phyloP scores from a whole-genome alignment of 2,888 invertebrate species.

The Nebria brevicollis region DNA sequence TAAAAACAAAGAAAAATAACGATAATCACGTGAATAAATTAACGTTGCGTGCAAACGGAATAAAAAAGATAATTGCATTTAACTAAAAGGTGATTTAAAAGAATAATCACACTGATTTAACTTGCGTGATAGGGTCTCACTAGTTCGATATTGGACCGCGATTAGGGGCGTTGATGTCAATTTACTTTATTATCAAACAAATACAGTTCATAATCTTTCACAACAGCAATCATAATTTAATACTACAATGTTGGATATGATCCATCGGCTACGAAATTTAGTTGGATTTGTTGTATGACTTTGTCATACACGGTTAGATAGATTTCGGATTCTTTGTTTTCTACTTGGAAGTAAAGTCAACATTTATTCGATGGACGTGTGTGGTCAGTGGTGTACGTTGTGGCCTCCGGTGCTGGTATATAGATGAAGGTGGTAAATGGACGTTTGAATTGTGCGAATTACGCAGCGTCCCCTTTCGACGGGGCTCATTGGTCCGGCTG shows the following conservation, averaged over 20 bases:
- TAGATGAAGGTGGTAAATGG: slow-evolving; percentile 34
- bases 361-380: slow-evolving; percentile 31
- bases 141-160: slow-evolving; percentile 29
- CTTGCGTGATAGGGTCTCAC: slow-evolving; percentile 32
- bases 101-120: slow-evolving; percentile 38
- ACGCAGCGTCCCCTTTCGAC: slow-evolving; percentile 38
- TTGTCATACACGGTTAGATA: too few species aligned
- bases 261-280: too few species aligned
- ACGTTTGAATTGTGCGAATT: slow-evolving; percentile 47
- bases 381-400: slow-evolving; percentile 8
- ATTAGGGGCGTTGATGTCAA: slow-evolving; percentile 3
- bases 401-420: neutral
- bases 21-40: slow-evolving; percentile 23
- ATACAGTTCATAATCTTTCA: neutral
- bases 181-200: neutral
- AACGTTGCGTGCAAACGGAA: slow-evolving; percentile 35
- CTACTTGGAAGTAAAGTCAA: slow-evolving; percentile 24
- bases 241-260: neutral
- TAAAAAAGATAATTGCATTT: slow-evolving; percentile 45
- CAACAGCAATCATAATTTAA: neutral
- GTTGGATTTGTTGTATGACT: too few species aligned
- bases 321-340: neutral
- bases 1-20: slow-evolving; percentile 9
- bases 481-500: slow-evolving; percentile 29
- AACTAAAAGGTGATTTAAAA: slow-evolving; percentile 46